These are phyloP conservation scores for Chouioia cunea DNA, from an alignment of 2,888 invertebrate species.

Conservation along the genomic window DNA sequence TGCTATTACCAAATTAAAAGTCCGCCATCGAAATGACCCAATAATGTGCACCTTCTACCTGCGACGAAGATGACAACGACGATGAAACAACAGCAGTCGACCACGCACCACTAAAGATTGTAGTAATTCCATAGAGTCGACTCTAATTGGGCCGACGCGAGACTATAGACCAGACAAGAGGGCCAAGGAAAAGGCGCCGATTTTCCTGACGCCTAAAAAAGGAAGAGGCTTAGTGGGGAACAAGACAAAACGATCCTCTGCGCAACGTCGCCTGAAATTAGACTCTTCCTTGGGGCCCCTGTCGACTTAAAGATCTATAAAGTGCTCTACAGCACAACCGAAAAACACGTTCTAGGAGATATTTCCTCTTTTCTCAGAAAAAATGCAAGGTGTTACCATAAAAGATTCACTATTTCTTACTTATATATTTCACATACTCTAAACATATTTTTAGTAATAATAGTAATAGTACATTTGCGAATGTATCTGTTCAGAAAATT, in stretches of 20 bases:
- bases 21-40: conserved; percentile 38
- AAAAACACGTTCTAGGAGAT: background rate
- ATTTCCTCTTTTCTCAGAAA: no score
- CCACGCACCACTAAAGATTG: conserved; percentile 55
- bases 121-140: conserved; percentile 61
- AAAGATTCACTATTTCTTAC: no score
- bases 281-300: conserved; percentile 27
- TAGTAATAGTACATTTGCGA: no score
- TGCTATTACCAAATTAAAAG: conserved; percentile 56
- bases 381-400: no score
- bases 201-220: conserved; percentile 36
- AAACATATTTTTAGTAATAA: no score
- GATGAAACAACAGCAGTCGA: conserved; percentile 51
- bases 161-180: conserved; percentile 4
- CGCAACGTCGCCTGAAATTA: conserved; percentile 41
- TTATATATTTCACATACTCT: no score
- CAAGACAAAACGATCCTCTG: conserved; percentile 26
- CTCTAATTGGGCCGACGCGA: conserved; percentile 54
- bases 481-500: no score
- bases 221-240: conserved; percentile 6
- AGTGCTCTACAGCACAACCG: conserved; percentile 24
- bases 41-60: conserved; percentile 12
- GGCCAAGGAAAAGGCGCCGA: conserved; percentile 49
- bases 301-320: conserved; percentile 29
- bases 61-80: conserved; percentile 1